Conservation (phyloP, 2,888 invertebrate genomes). For the Agrochola litura region DNA sequence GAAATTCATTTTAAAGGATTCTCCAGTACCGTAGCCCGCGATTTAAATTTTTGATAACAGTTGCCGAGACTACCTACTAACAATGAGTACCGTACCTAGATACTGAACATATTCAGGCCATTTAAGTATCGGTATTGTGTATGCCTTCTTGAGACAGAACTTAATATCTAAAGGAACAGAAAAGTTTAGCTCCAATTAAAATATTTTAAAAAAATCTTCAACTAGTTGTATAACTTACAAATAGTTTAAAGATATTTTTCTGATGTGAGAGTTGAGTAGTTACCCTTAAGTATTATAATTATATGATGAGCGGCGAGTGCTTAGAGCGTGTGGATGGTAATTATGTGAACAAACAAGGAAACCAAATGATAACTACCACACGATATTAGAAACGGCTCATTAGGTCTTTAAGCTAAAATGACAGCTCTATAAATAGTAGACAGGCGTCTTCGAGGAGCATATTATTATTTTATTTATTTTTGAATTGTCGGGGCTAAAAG, state of each 20-base stretch:
- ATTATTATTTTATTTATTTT: constrained; percentile 81
- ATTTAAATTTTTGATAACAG: constrained; percentile 30
- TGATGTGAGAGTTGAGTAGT: constrained; percentile 10
- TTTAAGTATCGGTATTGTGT: background rate
- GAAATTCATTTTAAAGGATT: constrained; percentile 55
- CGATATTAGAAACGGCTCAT: constrained; percentile 89
- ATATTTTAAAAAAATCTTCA: too few relatives aligned
- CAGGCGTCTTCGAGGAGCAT: constrained; percentile 77
- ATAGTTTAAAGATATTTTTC: background rate
- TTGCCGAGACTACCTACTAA: background rate
- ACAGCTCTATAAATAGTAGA: constrained; percentile 87
- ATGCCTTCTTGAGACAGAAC: background rate
- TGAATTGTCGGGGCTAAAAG: constrained; percentile 76
- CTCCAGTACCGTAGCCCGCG: constrained; percentile 22
- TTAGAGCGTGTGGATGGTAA: constrained; percentile 76
- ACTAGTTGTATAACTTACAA: background rate
- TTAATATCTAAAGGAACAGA: background rate
- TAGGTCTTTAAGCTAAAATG: constrained; percentile 88
- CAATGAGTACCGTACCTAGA: background rate
- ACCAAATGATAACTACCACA: constrained; percentile 83
- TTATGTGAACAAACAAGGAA: constrained; percentile 85
- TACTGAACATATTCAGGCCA: background rate
- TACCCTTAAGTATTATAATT: constrained; percentile 44
- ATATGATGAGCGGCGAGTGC: constrained; percentile 54
- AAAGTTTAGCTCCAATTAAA: background rate